Base-by-base conservation (phyloP, 2,113 vertebrate species). In the Halichoeres trimaculatus region DNA sequence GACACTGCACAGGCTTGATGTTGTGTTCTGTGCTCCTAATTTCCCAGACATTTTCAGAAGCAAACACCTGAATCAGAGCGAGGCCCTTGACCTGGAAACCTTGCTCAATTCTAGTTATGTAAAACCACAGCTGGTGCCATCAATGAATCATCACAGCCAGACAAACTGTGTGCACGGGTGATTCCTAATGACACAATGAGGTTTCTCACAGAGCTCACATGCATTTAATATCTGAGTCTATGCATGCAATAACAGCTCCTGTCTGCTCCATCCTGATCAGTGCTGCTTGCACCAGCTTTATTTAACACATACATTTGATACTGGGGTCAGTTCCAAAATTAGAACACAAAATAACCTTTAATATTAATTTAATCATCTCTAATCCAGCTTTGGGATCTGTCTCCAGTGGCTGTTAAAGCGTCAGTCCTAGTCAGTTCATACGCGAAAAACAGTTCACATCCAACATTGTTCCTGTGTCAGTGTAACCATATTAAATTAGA, bases 71-170 rank as follows among this genome's bases (percentile, higher is more conserved):
- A 78, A 72, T 71, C 58, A 56, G 61, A 74, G 71, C 56, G 38
- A 70, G 20, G 70, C 20, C 57, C 75, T 58, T 74, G 52, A 50
- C 62, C 71, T 74, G 7, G 1, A 26, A 53, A 26, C 23, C 59
- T 88, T 88, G 19, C 59, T 87, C 84, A 52, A 88, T 85, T 22
- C 24, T 10, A 38, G 20, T 45, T 16, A 20, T 22, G n/a, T 10
- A 62, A 22, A 40, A n/a, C 17, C 43, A 45, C 43, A 54, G 20
- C 34, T 24, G 38, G 17, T 64, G 54, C 26, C 41, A 63, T 69
- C 40, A 59, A 19, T 26, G 17, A 53, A 51, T 16, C 34, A 19
- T 54, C 10, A 40, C 9, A 43, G 40, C 22, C 63, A n/a, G n/a
- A n/a, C 23, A 22, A 50, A 35, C 47, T 34, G n/a, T 14, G 47